These are phyloP conservation scores for Clarias pachynema DNA, from an alignment of 2,797 vertebrate genomes.

Conservation along the genomic window DNA sequence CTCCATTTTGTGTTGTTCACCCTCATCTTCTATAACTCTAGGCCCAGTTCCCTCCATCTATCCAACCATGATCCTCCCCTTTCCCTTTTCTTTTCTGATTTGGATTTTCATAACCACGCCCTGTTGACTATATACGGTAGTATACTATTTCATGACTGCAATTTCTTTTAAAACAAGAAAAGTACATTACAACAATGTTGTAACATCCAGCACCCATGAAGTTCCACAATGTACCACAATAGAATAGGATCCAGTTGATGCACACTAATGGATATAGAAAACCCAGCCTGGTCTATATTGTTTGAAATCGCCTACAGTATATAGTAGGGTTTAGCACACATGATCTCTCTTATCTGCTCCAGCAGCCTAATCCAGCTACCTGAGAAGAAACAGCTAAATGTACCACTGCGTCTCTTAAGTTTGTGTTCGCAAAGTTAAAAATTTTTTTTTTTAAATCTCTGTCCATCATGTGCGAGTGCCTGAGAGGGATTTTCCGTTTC, in stretches of 20 bases:
- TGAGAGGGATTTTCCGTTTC: slow-evolving; percentile 79
- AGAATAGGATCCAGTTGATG: background rate
- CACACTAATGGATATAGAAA: background rate
- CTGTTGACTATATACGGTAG: background rate
- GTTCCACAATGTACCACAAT: background rate
- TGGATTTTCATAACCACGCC: slow-evolving; percentile 11
- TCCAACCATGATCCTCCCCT: slow-evolving; percentile 20
- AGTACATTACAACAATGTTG: background rate
- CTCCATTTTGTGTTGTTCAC: slow-evolving; percentile 67
- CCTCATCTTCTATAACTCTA: slow-evolving; percentile 39
- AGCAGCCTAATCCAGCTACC: background rate
- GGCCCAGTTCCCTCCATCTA: slow-evolving; percentile 40
- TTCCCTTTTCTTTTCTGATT: slow-evolving; percentile 22
- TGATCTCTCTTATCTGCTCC: background rate
- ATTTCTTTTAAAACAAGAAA: background rate
- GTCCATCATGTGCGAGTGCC: slow-evolving; percentile 82
- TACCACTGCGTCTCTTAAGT: slow-evolving; percentile 33
- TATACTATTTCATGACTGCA: background rate
- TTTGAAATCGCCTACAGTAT: background rate
- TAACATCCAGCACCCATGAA: background rate
- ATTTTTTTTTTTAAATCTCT: background rate
- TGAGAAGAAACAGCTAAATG: background rate
- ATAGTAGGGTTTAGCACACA: background rate
- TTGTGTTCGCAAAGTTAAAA: slow-evolving; percentile 50
- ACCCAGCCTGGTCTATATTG: background rate